phyloP scores from a whole-genome alignment of 2,113 vertebrate species.

The Tamias sibiricus region DNA sequence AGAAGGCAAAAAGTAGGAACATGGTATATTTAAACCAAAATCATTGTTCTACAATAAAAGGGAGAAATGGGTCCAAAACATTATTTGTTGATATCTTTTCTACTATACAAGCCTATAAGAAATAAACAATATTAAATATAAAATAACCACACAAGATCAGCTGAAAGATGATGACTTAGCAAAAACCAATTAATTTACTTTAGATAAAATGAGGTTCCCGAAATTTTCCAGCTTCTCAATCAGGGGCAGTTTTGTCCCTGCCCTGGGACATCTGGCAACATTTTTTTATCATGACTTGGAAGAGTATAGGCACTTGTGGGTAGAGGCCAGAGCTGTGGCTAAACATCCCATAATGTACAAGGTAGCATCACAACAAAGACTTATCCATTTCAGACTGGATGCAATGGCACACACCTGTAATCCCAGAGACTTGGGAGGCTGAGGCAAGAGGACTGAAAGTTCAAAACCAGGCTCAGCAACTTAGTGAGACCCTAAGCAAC shows the following conservation, averaged over 20 bases:
- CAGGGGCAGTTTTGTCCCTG: not conserved
- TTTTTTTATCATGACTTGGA: not conserved
- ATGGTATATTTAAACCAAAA: not conserved
- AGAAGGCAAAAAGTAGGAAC: conserved; percentile 9
- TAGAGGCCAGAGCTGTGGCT: not conserved
- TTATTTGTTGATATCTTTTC: not conserved
- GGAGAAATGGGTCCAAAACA: conserved; percentile 29
- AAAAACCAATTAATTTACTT: conserved; percentile 35
- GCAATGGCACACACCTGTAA: too few species aligned
- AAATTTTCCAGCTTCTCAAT: conserved; percentile 24
- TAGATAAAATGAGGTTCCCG: not conserved
- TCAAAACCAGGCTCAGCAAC: too few species aligned
- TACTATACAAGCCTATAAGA: not conserved
- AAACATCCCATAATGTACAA: not conserved
- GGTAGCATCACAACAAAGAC: not conserved
- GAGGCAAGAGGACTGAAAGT: too few species aligned
- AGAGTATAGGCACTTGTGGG: not conserved
- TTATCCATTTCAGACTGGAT: not conserved
- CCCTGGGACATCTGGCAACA: not conserved
- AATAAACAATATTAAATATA: conserved; percentile 20
- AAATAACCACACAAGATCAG: not conserved
- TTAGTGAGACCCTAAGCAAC: too few species aligned
- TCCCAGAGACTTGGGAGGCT: too few species aligned
- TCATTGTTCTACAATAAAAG: not conserved
- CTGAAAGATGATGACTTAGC: not conserved